A percentile compares a stretch with the other conserved stretches of the same genome.
These are phyloP conservation scores for Lepus europaeus DNA, from an alignment of 2,113 vertebrate genomes.

Conservation along the genomic window DNA sequence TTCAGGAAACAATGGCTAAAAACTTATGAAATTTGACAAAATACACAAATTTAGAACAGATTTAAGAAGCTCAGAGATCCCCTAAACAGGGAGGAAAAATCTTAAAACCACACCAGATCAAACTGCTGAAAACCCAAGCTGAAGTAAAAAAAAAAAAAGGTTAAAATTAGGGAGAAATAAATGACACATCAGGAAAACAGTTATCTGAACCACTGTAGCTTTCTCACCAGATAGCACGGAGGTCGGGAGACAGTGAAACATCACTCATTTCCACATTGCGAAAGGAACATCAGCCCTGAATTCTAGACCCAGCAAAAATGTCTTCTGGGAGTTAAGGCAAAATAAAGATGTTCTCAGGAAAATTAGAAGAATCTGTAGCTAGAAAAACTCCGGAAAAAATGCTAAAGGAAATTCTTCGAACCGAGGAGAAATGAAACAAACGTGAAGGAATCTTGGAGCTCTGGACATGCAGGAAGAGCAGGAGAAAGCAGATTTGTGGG, in stretches of 20 bases:
- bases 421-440: neutral
- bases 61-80: neutral
- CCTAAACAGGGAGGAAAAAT: neutral
- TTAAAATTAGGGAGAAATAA: neutral
- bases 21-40: neutral
- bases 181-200: neutral
- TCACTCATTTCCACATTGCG: neutral
- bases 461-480: neutral
- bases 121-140: neutral
- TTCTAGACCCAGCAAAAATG: slow-evolving; percentile 13
- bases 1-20: neutral
- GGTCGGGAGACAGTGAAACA: neutral
- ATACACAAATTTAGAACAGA: neutral
- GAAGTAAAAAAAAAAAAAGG: neutral
- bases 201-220: neutral
- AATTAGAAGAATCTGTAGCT: slow-evolving; percentile 4
- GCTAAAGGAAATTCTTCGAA: neutral
- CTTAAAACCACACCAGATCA: neutral
- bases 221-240: neutral
- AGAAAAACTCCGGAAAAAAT: slow-evolving; percentile 4
- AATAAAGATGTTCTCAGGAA: neutral
- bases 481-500: neutral
- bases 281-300: neutral
- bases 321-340: slow-evolving; percentile 12
- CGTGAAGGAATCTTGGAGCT: neutral